These are phyloP conservation scores for Triops cancriformis DNA, from an alignment of 1,140 invertebrate genomes.

Conservation along the genomic window DNA sequence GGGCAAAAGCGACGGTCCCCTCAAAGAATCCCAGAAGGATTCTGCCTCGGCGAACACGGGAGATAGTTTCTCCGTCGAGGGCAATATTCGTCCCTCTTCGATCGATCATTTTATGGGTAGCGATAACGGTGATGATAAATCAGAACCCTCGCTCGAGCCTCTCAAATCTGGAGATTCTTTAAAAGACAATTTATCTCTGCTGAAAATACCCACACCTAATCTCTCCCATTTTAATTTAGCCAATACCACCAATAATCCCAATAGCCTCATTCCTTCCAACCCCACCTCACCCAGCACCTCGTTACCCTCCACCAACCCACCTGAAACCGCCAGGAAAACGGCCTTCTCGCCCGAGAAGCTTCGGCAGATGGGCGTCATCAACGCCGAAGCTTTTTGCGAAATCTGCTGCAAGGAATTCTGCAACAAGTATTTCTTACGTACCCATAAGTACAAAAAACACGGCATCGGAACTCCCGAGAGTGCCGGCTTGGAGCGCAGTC, in stretches of 20 bases:
- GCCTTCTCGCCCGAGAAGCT: constrained; percentile 50
- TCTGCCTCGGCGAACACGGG: background rate
- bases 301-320: constrained; percentile 27
- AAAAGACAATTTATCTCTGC: constrained; percentile 16
- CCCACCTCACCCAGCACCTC: constrained; percentile 22
- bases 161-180: background rate
- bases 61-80: constrained; percentile 9
- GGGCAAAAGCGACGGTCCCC: constrained; percentile 39
- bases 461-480: constrained; percentile 52
- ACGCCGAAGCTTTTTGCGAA: constrained; percentile 84
- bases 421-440: constrained; percentile 87
- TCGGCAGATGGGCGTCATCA: constrained; percentile 65
- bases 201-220: constrained; percentile 27
- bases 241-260: background rate
- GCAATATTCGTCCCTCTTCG: background rate
- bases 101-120: constrained; percentile 1
- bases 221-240: constrained; percentile 22
- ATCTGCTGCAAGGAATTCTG: constrained; percentile 91
- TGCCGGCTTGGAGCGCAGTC: constrained; percentile 36
- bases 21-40: background rate
- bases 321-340: constrained; percentile 6
- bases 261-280: background rate
- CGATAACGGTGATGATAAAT: constrained; percentile 2
- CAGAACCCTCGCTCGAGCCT: background rate
- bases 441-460: constrained; percentile 79